Evolutionary conservation across 2,888 invertebrate genomes (phyloP), one percentile per base, ranked within the genome.

Genomic region (Drosophila mercatorum): DNA sequence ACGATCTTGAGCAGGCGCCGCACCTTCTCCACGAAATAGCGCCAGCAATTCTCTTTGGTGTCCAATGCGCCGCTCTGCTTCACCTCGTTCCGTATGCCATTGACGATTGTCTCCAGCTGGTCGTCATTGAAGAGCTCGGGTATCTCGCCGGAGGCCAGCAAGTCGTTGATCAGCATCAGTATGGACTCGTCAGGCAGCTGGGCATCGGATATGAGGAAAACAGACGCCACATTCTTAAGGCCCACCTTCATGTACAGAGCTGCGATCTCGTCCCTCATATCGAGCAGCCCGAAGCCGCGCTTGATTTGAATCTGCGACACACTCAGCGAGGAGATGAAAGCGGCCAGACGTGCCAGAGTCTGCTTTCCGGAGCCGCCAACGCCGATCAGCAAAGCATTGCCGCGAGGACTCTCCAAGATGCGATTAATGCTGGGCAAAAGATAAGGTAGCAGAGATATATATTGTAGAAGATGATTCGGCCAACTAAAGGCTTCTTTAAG

Each of bases 321-420:
- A 92, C 98, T 98, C 46, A 98, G 94, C 2, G 96, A 95, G 10
- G 98, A 97, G 70, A 99, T 97, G 91, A 96, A 98, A 0, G 98
- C 96, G 0, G 98, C 96, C 26, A 99, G 94, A 40, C 98, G 94
- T 0, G 98, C 96, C 58, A 99, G 93, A 3, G 97, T 97, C 93
- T 98, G 98, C 91, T 98, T 98, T 49, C 98, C 98, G 61, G 97
- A 97, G 43, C 98, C 98, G 28, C 98, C 98, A 0, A 99, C 98
- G 14, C 98, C 98, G n/a, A 98, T 96, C 14, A 98, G 93, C 34
- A 99, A 93, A 0, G 98, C 98, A 91, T 98, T 98, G 14, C 98
- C 98, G 78, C 98, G 94, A 0, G 98, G 98, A 26, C 96, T 95
- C 92, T 98, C 98, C 89, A 98, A 93, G 75, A 99, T 98, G 60